phyloP scores from a whole-genome alignment of 1,140 invertebrate genomes.

The Papilio aristodemus region DNA sequence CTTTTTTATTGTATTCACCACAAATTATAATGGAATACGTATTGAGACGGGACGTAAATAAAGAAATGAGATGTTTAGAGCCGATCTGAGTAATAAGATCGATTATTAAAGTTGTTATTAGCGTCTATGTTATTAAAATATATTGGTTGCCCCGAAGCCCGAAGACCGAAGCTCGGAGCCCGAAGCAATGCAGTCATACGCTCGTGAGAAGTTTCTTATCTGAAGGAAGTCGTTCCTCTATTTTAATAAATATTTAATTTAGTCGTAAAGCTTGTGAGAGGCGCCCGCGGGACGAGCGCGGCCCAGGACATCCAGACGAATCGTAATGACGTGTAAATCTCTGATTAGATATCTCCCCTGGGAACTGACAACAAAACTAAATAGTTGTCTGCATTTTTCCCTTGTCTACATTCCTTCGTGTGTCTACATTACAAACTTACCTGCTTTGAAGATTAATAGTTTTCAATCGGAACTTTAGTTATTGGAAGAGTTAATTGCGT shows the following conservation, averaged over 20 bases:
- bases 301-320: slow-evolving; percentile 53
- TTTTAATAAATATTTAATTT: slow-evolving; percentile 77
- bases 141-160: slow-evolving; percentile 2
- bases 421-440: slow-evolving; percentile 31
- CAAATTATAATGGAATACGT: slow-evolving; percentile 28
- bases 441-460: slow-evolving; percentile 6
- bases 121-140: slow-evolving; percentile 25
- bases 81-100: slow-evolving; percentile 9
- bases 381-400: slow-evolving; percentile 50
- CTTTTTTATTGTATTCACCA: slow-evolving; percentile 27
- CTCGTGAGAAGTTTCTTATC: slow-evolving; percentile 68
- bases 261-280: slow-evolving; percentile 57
- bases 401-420: slow-evolving; percentile 44
- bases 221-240: slow-evolving; percentile 60
- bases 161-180: neutral
- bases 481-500: neutral
- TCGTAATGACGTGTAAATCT: slow-evolving; percentile 66
- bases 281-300: slow-evolving; percentile 39
- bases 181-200: slow-evolving; percentile 13
- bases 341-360: slow-evolving; percentile 75
- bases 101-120: slow-evolving; percentile 31
- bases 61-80: slow-evolving; percentile 25
- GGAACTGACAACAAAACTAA: slow-evolving; percentile 70
- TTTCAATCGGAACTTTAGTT: neutral
- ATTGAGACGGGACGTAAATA: slow-evolving; percentile 25